phyloP scores from a whole-genome alignment of 2,113 vertebrate species.

The Tragelaphus scriptus region DNA sequence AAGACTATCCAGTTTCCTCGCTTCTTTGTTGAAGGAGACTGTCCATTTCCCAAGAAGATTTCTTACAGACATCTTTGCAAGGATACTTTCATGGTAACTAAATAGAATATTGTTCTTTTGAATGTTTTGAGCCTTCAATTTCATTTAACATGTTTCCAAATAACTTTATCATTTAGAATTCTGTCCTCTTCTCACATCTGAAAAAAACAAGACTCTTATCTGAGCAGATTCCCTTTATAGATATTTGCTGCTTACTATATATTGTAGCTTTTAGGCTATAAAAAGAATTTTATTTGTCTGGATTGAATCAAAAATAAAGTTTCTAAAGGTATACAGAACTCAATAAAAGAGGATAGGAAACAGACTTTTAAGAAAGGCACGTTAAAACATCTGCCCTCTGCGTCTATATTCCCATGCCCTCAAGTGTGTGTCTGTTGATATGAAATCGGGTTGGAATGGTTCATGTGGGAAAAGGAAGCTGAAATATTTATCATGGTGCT shows the following conservation, averaged over 20 bases:
- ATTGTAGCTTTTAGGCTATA: neutral
- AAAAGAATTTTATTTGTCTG: neutral
- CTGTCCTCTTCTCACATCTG: neutral
- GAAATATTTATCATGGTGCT: neutral
- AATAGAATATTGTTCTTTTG: neutral
- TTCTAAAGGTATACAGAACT: neutral
- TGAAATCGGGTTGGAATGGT: neutral
- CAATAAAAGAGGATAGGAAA: neutral
- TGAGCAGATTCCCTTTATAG: neutral
- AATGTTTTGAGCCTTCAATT: neutral
- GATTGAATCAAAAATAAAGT: neutral
- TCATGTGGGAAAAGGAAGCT: neutral
- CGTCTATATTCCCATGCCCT: neutral
- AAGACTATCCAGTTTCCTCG: neutral
- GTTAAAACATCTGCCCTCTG: neutral
- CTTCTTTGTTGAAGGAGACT: neutral
- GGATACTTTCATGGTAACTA: neutral
- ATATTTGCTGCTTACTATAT: neutral
- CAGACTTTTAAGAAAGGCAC: neutral
- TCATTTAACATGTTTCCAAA: neutral
- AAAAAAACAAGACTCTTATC: neutral
- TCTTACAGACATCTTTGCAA: neutral
- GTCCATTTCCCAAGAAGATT: neutral
- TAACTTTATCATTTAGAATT: neutral
- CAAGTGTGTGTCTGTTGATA: neutral